Percentiles rank a stretch among this genome's conserved stretches.
Conservation (phyloP, 1,140 invertebrate genomes). For the Heliconius eleuchia region DNA sequence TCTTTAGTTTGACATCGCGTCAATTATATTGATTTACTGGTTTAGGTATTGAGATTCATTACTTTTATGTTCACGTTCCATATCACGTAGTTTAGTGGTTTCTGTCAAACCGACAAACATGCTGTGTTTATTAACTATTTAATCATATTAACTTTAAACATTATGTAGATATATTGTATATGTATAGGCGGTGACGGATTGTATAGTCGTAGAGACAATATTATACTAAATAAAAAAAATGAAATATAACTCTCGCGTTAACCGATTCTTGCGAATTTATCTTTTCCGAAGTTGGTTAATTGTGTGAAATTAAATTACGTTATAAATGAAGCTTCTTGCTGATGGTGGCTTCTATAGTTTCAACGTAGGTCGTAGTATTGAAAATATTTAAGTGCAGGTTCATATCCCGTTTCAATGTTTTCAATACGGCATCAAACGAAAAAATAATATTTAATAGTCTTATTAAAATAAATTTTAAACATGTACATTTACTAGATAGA, state of each 20-base stretch:
- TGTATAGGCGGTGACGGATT: conserved; percentile 66
- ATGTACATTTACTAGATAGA: conserved; percentile 71
- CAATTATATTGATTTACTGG: conserved; percentile 61
- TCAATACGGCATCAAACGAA: background rate
- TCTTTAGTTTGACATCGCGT: conserved; percentile 59
- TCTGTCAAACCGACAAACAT: conserved; percentile 52
- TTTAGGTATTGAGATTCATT: conserved; percentile 52
- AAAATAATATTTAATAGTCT: conserved; percentile 47
- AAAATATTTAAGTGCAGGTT: background rate
- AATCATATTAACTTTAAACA: conserved; percentile 56
- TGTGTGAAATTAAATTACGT: conserved; percentile 9
- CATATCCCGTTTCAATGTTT: background rate
- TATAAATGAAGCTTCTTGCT: background rate
- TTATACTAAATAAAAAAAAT: conserved; percentile 57
- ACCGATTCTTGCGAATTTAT: background rate
- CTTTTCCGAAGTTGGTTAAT: conserved; percentile 43
- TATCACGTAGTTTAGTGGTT: conserved; percentile 59
- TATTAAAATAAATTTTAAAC: conserved; percentile 59
- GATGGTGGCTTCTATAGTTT: background rate
- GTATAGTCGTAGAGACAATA: conserved; percentile 62
- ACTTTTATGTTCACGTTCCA: conserved; percentile 62
- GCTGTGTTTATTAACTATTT: conserved; percentile 67
- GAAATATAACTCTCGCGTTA: background rate
- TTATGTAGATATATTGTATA: conserved; percentile 54
- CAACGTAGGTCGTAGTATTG: background rate